phyloP scores from a whole-genome alignment of 2,888 invertebrate genomes.

The Lymantria dispar region DNA sequence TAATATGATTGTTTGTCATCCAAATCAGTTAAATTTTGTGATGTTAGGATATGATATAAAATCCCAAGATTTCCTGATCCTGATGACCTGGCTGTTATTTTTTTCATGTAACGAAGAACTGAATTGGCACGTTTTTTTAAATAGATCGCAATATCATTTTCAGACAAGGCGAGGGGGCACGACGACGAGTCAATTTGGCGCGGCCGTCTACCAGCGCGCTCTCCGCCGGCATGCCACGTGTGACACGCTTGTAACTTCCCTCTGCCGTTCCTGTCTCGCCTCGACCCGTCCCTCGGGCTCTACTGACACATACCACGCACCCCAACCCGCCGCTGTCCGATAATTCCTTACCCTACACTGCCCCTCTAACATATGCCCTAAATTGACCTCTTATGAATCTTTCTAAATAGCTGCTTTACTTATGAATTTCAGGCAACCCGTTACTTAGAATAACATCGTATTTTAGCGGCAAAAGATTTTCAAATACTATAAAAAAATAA shows the following conservation, averaged over 20 bases:
- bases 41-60: too few relatives aligned
- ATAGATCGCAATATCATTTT: slow-evolving; percentile 31
- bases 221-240: slow-evolving; percentile 68
- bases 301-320: slow-evolving; percentile 43
- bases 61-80: slow-evolving; percentile 8
- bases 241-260: slow-evolving; percentile 40
- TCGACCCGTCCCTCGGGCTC: slow-evolving; percentile 23
- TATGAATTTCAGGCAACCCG: slow-evolving; percentile 35
- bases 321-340: slow-evolving; percentile 9
- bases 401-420: slow-evolving; percentile 44
- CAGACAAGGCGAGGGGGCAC: slow-evolving; percentile 68
- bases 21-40: too few relatives aligned
- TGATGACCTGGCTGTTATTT: slow-evolving; percentile 26
- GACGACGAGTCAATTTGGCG: slow-evolving; percentile 58
- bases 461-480: slow-evolving; percentile 44
- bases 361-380: neutral
- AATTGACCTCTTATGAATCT: slow-evolving; percentile 30
- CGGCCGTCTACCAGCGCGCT: slow-evolving; percentile 63
- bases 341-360: slow-evolving; percentile 2
- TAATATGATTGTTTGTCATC: too few relatives aligned
- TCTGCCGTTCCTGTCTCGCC: slow-evolving; percentile 16
- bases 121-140: slow-evolving; percentile 11
- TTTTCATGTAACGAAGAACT: slow-evolving; percentile 6
- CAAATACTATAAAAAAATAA: slow-evolving; percentile 35
- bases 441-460: slow-evolving; percentile 36